Percentiles rank a stretch among this genome's conserved stretches.
Evolutionary conservation across 2,797 vertebrate species (phyloP).

Genomic region (Malacoctenus gilli): DNA sequence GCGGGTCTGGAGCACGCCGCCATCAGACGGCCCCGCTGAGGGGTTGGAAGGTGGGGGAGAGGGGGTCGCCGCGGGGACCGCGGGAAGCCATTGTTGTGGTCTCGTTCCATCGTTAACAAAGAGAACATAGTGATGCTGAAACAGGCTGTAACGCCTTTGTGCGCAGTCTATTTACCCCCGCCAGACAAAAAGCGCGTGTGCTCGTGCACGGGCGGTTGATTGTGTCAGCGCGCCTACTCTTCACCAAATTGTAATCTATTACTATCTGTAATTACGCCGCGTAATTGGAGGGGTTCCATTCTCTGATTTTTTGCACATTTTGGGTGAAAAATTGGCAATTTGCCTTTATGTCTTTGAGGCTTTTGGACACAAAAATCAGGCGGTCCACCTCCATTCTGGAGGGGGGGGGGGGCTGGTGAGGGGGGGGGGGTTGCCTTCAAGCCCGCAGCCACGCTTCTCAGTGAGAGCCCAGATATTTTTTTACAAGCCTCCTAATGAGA

Average conservation of each 20-base stretch:
- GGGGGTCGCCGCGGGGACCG: conserved; percentile 17
- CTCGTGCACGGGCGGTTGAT: conserved; percentile 37
- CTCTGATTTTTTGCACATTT: conserved; percentile 4
- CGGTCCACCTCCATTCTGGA: too few species aligned
- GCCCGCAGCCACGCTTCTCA: conserved; percentile 43
- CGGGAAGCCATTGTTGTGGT: conserved; percentile 57
- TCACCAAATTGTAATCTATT: too few species aligned
- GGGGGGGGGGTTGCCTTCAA: conserved; percentile 10
- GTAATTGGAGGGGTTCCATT: too few species aligned
- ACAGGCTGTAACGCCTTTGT: conserved; percentile 50
- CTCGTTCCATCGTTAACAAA: conserved; percentile 64
- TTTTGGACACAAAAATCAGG: too few species aligned
- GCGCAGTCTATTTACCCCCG: conserved; percentile 45
- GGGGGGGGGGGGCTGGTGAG: too few species aligned
- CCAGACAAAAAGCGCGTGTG: conserved; percentile 37
- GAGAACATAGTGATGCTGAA: conserved; percentile 56
- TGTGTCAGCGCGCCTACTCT: conserved; percentile 36
- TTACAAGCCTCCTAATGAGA: conserved; percentile 75
- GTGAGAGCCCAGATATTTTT: conserved; percentile 66
- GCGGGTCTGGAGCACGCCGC: conserved; percentile 41
- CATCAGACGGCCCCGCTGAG: conserved; percentile 45
- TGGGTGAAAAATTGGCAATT: neutral
- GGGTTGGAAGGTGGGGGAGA: neutral
- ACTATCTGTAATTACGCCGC: too few species aligned
- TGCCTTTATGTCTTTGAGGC: too few species aligned